A percentile compares a stretch with the other conserved stretches of the same genome.
Evolutionary conservation across 1,140 invertebrate genomes (phyloP).

Genomic region (Mamestra configurata): DNA sequence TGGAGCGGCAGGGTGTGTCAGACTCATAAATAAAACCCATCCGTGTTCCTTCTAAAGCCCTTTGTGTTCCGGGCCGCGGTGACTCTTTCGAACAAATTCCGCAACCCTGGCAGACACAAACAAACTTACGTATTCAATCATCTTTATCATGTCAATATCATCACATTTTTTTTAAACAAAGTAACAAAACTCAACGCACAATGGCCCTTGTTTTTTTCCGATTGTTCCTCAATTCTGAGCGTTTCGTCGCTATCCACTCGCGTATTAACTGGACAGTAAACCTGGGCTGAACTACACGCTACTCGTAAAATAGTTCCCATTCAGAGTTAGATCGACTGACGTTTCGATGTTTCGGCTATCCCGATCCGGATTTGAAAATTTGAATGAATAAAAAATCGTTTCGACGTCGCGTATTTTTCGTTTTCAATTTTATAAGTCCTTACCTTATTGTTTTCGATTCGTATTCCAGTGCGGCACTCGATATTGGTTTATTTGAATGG

Average conservation of each 20-base stretch:
- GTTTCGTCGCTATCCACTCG: not conserved
- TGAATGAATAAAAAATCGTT: conserved; percentile 41
- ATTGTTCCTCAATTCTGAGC: conserved; percentile 3
- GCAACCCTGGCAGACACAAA: too few species aligned
- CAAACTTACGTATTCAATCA: too few species aligned
- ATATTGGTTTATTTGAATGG: conserved; percentile 33
- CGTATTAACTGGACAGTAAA: conserved; percentile 18
- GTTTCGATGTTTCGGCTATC: conserved; percentile 43
- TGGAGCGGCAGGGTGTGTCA: too few species aligned
- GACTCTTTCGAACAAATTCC: too few species aligned
- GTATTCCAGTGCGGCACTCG: conserved; percentile 10
- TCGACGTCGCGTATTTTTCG: conserved; percentile 15
- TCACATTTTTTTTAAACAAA: too few species aligned
- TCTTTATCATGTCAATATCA: too few species aligned
- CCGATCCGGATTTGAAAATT: conserved; percentile 38
- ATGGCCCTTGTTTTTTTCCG: not conserved
- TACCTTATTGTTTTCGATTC: conserved; percentile 44
- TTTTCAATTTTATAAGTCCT: conserved; percentile 36
- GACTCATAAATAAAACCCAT: too few species aligned
- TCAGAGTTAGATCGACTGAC: conserved; percentile 43
- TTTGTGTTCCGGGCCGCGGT: too few species aligned
- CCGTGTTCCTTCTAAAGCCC: too few species aligned
- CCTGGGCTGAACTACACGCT: conserved; percentile 16
- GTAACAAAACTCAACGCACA: not conserved
- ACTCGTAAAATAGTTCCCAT: conserved; percentile 40